Conservation (phyloP, 2,888 invertebrate species). For the Papilio demoleus region DNA sequence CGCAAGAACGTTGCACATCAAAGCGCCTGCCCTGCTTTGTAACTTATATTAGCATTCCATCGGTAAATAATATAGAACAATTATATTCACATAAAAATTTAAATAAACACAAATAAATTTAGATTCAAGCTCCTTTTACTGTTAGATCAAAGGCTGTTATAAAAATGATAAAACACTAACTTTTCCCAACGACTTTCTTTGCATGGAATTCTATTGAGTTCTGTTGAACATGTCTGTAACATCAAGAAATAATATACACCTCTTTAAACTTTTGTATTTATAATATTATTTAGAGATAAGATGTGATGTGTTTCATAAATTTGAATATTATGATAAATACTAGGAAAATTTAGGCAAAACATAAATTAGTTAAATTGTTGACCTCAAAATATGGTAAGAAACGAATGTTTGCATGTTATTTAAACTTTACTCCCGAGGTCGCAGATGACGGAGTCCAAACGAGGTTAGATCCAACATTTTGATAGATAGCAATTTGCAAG, state of each 20-base stretch:
- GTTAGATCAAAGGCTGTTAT: no score
- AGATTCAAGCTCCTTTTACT: no score
- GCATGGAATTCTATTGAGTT: no score
- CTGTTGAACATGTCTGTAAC: no score
- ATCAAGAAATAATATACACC: no score
- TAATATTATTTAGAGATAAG: no score
- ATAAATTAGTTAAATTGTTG: conserved; percentile 4
- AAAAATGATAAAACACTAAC: no score
- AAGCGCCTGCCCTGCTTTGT: conserved; percentile 27
- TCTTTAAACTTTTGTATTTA: no score
- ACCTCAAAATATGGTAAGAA: conserved; percentile 13
- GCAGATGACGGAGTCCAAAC: conserved; percentile 7
- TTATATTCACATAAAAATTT: not conserved
- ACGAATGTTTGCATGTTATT: conserved; percentile 24
- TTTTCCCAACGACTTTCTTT: no score
- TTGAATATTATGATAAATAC: not conserved
- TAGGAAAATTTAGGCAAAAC: not conserved
- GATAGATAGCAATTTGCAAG: conserved; percentile 20
- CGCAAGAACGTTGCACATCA: conserved; percentile 42
- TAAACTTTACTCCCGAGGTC: conserved; percentile 20
- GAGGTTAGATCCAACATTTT: conserved; percentile 28
- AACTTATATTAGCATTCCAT: conserved; percentile 17
- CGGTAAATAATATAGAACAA: not conserved
- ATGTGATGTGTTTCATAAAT: not conserved
- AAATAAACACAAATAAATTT: no score